Evolutionary conservation across 2,113 vertebrate genomes (phyloP).

Genomic region (Gavia stellata): DNA sequence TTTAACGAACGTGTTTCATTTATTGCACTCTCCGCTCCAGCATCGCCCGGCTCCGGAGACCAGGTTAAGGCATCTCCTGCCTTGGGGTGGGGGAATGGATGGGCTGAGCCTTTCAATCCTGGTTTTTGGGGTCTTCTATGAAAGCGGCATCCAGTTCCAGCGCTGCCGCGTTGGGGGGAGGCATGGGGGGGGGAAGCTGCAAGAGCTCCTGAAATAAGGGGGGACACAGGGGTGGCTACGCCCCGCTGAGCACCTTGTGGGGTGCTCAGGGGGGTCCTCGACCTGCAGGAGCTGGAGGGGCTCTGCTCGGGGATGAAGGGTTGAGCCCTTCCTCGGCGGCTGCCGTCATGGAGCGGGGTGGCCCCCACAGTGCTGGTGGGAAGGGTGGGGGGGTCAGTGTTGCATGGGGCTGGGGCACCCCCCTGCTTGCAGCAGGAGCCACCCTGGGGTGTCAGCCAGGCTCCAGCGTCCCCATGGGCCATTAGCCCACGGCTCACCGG

Average conservation of each 20-base stretch:
- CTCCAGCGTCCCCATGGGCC: neutral
- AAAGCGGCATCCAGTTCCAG: neutral
- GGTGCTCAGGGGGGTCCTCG: neutral
- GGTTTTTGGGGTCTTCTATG: neutral
- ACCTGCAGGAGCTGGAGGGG: neutral
- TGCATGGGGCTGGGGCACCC: neutral
- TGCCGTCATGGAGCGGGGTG: neutral
- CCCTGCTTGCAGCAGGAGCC: neutral
- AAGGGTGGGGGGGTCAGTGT: neutral
- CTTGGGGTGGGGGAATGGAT: neutral
- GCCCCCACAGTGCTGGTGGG: neutral
- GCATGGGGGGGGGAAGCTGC: fast-evolving
- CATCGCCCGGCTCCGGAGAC: fast-evolving
- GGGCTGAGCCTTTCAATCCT: neutral
- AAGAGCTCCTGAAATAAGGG: neutral
- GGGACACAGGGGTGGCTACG: fast-evolving
- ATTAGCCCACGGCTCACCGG: neutral
- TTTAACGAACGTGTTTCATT: fast-evolving
- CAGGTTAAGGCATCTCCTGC: neutral
- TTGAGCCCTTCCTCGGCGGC: fast-evolving
- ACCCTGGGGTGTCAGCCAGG: neutral
- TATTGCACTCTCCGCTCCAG: neutral
- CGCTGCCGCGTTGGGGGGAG: fast-evolving
- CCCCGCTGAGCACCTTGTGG: neutral
- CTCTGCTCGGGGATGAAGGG: neutral